A percentile compares a stretch with the other conserved stretches of the same genome.
phyloP scores from a whole-genome alignment of 2,797 vertebrate genomes.

The Tiaroga cobitis region DNA sequence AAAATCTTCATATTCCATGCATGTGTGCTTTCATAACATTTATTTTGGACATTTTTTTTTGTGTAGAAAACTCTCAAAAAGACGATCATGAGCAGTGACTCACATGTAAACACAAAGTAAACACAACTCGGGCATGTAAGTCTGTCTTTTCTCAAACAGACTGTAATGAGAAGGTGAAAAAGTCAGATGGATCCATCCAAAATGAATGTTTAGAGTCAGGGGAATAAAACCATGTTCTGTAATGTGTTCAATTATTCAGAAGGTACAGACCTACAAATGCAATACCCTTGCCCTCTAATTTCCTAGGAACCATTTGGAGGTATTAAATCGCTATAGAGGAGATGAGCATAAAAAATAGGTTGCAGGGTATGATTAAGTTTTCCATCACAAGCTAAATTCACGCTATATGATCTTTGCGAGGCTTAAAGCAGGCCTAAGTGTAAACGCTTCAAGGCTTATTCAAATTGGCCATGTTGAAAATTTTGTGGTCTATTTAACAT shows the following conservation, averaged over 20 bases:
- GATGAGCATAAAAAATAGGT: not conserved
- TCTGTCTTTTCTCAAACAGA: constrained; percentile 40
- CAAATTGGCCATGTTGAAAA: constrained; percentile 13
- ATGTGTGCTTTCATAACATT: constrained; percentile 43
- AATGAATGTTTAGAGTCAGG: constrained; percentile 14
- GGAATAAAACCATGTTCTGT: constrained; percentile 24
- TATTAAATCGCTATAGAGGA: not conserved
- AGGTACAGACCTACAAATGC: not conserved
- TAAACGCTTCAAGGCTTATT: constrained; percentile 6
- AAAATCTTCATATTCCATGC: constrained; percentile 18
- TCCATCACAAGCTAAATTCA: constrained; percentile 7
- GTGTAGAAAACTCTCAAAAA: constrained; percentile 33
- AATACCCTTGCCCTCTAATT: constrained; percentile 1
- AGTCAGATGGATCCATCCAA: constrained; percentile 28
- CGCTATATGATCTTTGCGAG: not conserved
- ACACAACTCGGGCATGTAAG: not conserved
- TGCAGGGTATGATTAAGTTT: constrained; percentile 10
- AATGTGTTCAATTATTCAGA: constrained; percentile 40
- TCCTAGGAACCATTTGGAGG: constrained; percentile 2
- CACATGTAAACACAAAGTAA: constrained; percentile 42
- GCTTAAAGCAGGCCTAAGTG: not conserved
- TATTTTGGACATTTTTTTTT: not conserved
- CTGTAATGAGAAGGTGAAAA: constrained; percentile 45
- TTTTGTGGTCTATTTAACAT: not conserved
- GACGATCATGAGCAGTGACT: constrained; percentile 9